These are phyloP conservation scores for Dryadula phaetusa DNA, from an alignment of 2,888 invertebrate genomes.

Conservation along the genomic window DNA sequence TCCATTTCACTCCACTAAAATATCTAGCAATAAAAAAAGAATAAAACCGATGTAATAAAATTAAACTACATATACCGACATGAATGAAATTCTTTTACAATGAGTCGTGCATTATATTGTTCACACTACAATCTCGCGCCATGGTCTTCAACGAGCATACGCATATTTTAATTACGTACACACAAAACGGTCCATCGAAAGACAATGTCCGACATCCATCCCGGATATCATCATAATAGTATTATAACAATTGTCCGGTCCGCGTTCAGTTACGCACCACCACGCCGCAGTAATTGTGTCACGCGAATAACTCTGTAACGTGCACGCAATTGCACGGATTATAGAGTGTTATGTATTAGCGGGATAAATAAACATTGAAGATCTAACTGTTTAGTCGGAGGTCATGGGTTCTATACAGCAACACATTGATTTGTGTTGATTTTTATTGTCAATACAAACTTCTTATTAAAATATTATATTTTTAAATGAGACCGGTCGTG, in stretches of 20 bases:
- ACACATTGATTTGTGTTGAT: no score
- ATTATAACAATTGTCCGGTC: constrained; percentile 40
- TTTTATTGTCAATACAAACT: no score
- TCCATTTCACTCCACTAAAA: no score
- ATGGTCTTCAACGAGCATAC: not conserved
- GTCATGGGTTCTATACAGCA: not conserved
- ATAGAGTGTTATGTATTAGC: constrained; percentile 32
- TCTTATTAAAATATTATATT: no score
- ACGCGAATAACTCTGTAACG: constrained; percentile 38
- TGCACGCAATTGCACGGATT: constrained; percentile 42
- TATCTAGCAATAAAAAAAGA: no score
- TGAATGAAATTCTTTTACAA: not conserved
- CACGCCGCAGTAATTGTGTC: constrained; percentile 45
- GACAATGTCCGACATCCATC: constrained; percentile 17
- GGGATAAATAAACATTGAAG: constrained; percentile 33
- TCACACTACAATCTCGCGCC: not conserved
- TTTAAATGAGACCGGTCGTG: no score
- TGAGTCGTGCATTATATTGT: not conserved
- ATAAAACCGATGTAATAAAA: no score
- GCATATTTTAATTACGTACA: not conserved
- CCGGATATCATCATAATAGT: constrained; percentile 34
- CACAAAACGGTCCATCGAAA: not conserved
- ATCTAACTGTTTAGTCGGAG: no score
- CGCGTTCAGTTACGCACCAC: constrained; percentile 41
- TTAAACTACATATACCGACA: no score